Conservation (phyloP, 1,140 invertebrate species). For the Temnothorax longispinosus region DNA sequence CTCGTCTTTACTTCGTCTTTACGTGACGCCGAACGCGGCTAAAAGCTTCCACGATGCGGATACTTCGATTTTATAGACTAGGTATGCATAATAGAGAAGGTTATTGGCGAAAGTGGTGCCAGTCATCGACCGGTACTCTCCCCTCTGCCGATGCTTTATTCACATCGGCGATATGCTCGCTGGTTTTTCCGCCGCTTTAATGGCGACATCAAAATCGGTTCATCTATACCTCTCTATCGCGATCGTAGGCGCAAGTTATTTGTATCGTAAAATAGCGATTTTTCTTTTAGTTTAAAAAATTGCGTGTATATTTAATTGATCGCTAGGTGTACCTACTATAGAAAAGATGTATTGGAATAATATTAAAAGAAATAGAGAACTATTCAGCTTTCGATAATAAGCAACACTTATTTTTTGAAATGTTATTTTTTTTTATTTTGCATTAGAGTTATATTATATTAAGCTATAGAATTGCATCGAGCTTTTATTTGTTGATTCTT, state of each 20-base stretch:
- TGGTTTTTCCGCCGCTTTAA: slow-evolving; percentile 44
- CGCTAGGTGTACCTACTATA: background rate
- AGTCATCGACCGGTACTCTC: slow-evolving; percentile 41
- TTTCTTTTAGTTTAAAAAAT: background rate
- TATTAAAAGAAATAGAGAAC: too few relatives aligned
- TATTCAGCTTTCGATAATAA: too few relatives aligned
- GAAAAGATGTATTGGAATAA: background rate
- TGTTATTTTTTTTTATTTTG: too few relatives aligned
- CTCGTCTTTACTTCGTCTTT: slow-evolving; percentile 48
- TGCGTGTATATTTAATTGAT: background rate
- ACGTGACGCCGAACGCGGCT: slow-evolving; percentile 46
- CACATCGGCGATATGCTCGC: slow-evolving; percentile 24
- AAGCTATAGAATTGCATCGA: too few relatives aligned
- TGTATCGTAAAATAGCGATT: background rate
- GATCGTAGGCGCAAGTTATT: background rate
- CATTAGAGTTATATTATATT: too few relatives aligned
- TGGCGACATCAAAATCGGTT: slow-evolving; percentile 41
- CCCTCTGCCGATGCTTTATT: slow-evolving; percentile 47
- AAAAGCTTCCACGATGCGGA: slow-evolving; percentile 59
- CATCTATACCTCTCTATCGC: background rate
- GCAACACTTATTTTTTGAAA: too few relatives aligned
- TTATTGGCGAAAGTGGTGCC: slow-evolving; percentile 52
- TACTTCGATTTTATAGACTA: slow-evolving; percentile 62
- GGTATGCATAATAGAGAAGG: slow-evolving; percentile 60
- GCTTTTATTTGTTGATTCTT: too few relatives aligned